phyloP scores from a whole-genome alignment of 2,888 invertebrate genomes.

The Aporophyla nigra region DNA sequence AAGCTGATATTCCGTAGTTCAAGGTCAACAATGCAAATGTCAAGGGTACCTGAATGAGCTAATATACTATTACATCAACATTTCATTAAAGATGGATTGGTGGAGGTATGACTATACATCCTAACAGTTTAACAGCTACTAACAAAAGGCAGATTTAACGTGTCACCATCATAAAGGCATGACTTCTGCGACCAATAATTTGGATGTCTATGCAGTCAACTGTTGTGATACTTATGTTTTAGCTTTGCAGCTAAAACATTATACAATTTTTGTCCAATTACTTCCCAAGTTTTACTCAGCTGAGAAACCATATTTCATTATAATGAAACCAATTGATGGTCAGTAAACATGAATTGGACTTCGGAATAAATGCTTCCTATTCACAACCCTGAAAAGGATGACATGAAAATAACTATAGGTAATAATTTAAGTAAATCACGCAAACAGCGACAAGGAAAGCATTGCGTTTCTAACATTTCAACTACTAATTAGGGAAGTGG shows the following conservation, averaged over 20 bases:
- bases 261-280: neutral
- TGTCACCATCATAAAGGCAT: neutral
- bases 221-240: too few species aligned
- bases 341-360: constrained; percentile 10
- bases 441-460: constrained; percentile 42
- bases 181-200: neutral
- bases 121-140: neutral
- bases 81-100: too few species aligned
- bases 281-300: too few species aligned
- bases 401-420: constrained; percentile 38
- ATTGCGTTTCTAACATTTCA: constrained; percentile 42
- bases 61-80: rapidly evolving
- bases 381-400: constrained; percentile 29
- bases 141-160: neutral
- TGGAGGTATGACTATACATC: neutral
- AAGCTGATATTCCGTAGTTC: too few species aligned
- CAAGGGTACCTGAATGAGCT: neutral
- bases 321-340: neutral
- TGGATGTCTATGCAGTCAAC: too few species aligned
- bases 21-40: neutral
- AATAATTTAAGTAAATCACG: constrained; percentile 59
- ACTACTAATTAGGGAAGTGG: constrained; percentile 40
- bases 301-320: neutral
- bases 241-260: too few species aligned
- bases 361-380: constrained; percentile 37